Evolutionary conservation across 64 coral and sea anemone species (phyloP).

Genomic region (Actinia equina): DNA sequence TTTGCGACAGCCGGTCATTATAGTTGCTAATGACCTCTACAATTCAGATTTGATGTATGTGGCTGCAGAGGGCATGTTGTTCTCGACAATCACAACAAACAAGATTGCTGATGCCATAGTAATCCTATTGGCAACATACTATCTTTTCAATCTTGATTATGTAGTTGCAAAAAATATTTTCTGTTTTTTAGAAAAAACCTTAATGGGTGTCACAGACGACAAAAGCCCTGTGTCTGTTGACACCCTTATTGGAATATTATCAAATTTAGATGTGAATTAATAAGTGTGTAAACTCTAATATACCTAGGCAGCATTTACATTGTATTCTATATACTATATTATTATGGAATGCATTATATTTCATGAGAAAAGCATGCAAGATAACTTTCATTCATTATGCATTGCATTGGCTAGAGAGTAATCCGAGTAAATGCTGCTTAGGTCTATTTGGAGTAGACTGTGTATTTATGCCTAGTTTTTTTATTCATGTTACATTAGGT

Average conservation of each 20-base stretch:
- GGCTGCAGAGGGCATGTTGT: not conserved
- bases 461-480: too few relatives aligned
- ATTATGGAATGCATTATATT: not conserved
- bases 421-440: too few relatives aligned
- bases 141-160: conserved; percentile 16
- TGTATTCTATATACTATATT: too few relatives aligned
- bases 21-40: conserved; percentile 5
- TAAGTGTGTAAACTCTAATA: too few relatives aligned
- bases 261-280: not conserved
- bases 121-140: conserved; percentile 23
- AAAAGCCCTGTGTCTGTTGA: conserved; percentile 24
- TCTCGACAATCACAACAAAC: conserved; percentile 17
- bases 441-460: too few relatives aligned
- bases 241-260: conserved; percentile 3
- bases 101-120: conserved; percentile 18
- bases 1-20: not conserved
- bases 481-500: too few relatives aligned
- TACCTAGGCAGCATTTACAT: too few relatives aligned
- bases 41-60: conserved; percentile 28
- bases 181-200: conserved; percentile 20
- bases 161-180: conserved; percentile 7
- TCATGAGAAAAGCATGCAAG: too few relatives aligned
- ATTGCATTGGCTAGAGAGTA: too few relatives aligned
- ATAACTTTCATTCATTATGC: too few relatives aligned
- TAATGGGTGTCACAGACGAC: not conserved